A percentile compares a stretch with the other conserved stretches of the same genome.
These are phyloP conservation scores for Sminthurinus aureus DNA, from an alignment of 2,888 invertebrate species.

Conservation along the genomic window DNA sequence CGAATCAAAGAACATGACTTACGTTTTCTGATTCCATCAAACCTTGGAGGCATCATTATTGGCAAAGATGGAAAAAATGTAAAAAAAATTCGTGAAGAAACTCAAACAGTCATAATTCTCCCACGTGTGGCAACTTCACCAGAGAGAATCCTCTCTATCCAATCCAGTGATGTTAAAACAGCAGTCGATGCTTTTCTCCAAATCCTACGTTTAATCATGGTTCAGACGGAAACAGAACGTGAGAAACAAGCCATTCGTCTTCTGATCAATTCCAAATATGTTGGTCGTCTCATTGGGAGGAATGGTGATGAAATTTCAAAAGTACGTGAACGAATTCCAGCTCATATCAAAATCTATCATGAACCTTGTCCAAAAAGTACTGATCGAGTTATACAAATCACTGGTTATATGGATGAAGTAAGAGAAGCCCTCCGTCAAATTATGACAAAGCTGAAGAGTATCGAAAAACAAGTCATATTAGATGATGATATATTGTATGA, in stretches of 20 bases:
- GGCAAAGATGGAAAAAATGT: background rate
- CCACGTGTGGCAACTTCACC: background rate
- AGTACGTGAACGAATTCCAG: background rate
- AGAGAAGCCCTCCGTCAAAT: background rate
- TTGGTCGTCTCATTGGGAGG: background rate
- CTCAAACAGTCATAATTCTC: background rate
- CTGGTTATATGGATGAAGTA: background rate
- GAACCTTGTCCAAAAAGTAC: background rate
- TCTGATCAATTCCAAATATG: background rate
- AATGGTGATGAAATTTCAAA: background rate
- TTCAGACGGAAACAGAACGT: background rate
- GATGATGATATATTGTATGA: background rate
- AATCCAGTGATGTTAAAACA: background rate
- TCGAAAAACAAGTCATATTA: no score
- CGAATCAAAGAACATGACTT: background rate
- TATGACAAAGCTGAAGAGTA: no score
- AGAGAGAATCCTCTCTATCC: background rate
- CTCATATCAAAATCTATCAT: background rate
- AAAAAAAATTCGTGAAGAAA: background rate
- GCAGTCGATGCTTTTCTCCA: background rate
- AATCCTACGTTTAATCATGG: background rate
- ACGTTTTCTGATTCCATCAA: background rate
- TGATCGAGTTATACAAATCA: background rate
- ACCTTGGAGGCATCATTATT: background rate
- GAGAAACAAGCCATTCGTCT: background rate